Conservation (phyloP, 1,140 invertebrate species). For the Philopotamus ludificatus region DNA sequence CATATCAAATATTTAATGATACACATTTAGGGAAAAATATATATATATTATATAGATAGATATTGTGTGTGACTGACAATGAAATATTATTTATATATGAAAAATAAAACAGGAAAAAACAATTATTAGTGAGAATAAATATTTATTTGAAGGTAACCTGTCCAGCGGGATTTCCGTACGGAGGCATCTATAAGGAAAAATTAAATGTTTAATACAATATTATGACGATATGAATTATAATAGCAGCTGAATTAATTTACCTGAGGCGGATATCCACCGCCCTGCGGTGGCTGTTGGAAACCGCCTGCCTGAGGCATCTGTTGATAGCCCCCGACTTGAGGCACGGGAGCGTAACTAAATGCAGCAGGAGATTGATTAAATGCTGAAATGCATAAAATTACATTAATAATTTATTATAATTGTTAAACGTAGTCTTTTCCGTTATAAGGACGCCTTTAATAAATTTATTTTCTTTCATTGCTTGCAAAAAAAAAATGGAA, state of each 20-base stretch:
- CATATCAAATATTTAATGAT: background rate
- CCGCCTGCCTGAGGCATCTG: slow-evolving; percentile 23
- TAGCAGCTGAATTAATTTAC: slow-evolving; percentile 1
- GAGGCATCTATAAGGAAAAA: slow-evolving; percentile 11
- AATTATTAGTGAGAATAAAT: background rate
- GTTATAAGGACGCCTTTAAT: no score
- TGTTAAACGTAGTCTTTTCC: no score
- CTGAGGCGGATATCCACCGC: slow-evolving; percentile 2
- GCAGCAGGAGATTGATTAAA: slow-evolving; percentile 15
- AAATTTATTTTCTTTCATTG: no score
- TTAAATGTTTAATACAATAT: background rate
- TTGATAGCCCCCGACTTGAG: slow-evolving; percentile 26
- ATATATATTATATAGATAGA: background rate
- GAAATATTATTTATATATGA: no score
- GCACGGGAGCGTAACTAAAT: slow-evolving; percentile 28
- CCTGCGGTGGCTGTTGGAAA: slow-evolving; percentile 23
- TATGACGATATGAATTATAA: background rate
- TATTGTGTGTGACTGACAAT: background rate
- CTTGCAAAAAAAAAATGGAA: no score
- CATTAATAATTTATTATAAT: no score
- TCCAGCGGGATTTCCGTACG: background rate
- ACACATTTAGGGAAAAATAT: background rate
- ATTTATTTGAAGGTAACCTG: slow-evolving; percentile 14
- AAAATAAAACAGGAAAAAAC: no score
- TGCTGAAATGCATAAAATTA: slow-evolving; percentile 15